Conservation (phyloP, 2,797 vertebrate species). For the Phaenicophaeus curvirostris region DNA sequence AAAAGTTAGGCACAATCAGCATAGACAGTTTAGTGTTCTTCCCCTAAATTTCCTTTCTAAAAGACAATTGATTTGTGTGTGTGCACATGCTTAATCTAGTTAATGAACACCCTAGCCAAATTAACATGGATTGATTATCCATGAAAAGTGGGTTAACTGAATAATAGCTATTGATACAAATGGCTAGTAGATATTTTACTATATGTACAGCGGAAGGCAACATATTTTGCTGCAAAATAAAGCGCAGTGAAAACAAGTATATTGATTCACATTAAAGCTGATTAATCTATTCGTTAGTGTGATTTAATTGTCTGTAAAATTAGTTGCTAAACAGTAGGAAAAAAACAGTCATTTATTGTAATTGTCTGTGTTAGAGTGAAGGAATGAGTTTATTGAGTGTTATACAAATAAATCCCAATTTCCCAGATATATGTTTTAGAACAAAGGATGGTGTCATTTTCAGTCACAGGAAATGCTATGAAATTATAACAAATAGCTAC, state of each 20-base stretch:
- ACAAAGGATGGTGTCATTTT: slow-evolving; percentile 28
- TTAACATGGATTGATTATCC: slow-evolving; percentile 73
- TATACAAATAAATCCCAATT: slow-evolving; percentile 64
- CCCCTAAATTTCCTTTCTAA: slow-evolving; percentile 49
- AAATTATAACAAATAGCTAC: slow-evolving; percentile 49
- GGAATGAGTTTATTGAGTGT: slow-evolving; percentile 26
- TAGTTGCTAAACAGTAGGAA: slow-evolving; percentile 58
- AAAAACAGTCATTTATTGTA: slow-evolving; percentile 40
- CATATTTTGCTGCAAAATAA: slow-evolving; percentile 60
- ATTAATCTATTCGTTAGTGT: slow-evolving; percentile 63
- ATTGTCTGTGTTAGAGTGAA: slow-evolving; percentile 46
- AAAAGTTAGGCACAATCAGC: slow-evolving; percentile 37
- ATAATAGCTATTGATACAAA: slow-evolving; percentile 68
- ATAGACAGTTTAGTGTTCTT: slow-evolving; percentile 47
- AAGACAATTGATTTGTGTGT: slow-evolving; percentile 28
- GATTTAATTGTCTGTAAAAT: slow-evolving; percentile 76
- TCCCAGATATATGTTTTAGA: slow-evolving; percentile 5
- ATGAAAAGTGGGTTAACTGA: slow-evolving; percentile 73
- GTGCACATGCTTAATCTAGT: slow-evolving; percentile 57
- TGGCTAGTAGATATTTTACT: slow-evolving; percentile 61
- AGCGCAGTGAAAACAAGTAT: slow-evolving; percentile 56
- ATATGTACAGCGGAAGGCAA: slow-evolving; percentile 51
- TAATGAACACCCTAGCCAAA: slow-evolving; percentile 73
- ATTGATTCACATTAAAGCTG: slow-evolving; percentile 64
- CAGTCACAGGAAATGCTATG: neutral